Conservation (phyloP, 2,888 invertebrate genomes). For the Ennomos quercinarius region DNA sequence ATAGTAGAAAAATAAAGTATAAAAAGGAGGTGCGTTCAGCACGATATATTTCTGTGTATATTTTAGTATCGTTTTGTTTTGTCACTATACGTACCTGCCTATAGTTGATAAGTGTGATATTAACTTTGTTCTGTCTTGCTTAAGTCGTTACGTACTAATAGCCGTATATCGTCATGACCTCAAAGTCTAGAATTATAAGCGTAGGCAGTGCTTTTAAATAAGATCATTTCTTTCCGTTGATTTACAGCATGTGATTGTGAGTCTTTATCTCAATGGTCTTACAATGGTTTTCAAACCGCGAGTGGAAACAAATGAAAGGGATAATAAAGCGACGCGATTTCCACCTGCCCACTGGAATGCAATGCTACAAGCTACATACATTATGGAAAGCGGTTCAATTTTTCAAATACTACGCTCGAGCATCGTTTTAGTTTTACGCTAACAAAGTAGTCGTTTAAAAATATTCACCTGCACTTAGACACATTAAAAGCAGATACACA, state of each 20-base stretch:
- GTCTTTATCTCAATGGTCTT: constrained; percentile 56
- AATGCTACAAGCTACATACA: constrained; percentile 60
- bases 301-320: constrained; percentile 54
- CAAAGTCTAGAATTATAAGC: constrained; percentile 29
- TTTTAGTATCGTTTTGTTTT: constrained; percentile 2
- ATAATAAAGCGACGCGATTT: constrained; percentile 65
- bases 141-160: constrained; percentile 4
- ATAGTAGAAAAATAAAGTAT: too few species aligned
- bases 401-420: constrained; percentile 58
- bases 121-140: neutral
- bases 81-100: neutral
- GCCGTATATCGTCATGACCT: constrained; percentile 12
- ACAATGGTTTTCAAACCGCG: constrained; percentile 54
- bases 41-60: constrained; percentile 4
- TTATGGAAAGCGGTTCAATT: constrained; percentile 73
- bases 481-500: too few species aligned
- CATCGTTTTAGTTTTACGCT: constrained; percentile 28
- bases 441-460: constrained; percentile 27
- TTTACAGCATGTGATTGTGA: constrained; percentile 43
- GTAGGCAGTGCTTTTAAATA: constrained; percentile 20
- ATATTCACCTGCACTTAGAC: too few species aligned
- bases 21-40: too few species aligned
- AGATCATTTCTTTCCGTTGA: constrained; percentile 28
- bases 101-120: neutral
- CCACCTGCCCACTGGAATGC: constrained; percentile 68